Evolutionary conservation across 64 coral and sea anemone genomes (phyloP).

Genomic region (Astreopora myriophthalma): DNA sequence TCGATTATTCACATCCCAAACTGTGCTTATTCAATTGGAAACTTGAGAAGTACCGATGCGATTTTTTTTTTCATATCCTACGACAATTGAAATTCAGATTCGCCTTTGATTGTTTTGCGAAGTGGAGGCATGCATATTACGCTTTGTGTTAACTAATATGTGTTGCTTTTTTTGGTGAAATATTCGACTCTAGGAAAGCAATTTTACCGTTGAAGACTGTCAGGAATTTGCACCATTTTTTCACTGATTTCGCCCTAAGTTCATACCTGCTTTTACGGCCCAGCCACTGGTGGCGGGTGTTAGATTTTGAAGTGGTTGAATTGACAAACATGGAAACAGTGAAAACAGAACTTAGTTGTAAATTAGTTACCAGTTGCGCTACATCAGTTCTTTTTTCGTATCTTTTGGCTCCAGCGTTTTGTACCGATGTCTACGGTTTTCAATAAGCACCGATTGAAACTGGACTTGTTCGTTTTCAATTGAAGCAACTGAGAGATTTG

Average conservation of each 20-base stretch:
- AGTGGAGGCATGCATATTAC: too few relatives aligned
- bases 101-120: too few relatives aligned
- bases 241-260: background rate
- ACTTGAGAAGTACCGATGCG: background rate
- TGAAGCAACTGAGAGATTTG: background rate
- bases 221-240: slow-evolving; percentile 11
- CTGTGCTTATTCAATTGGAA: background rate
- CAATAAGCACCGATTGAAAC: background rate
- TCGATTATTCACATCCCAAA: background rate
- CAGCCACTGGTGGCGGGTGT: background rate
- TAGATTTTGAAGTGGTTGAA: background rate
- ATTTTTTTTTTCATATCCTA: background rate
- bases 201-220: background rate
- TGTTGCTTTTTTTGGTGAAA: background rate
- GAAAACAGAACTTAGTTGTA: background rate
- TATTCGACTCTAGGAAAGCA: background rate
- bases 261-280: background rate
- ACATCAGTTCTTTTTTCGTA: background rate
- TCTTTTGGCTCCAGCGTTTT: background rate
- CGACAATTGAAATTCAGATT: background rate
- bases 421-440: background rate
- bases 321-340: background rate
- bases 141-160: too few relatives aligned
- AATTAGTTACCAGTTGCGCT: background rate
- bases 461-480: background rate